A percentile compares a stretch with the other conserved stretches of the same genome.
Conservation (phyloP, 2,888 invertebrate genomes). For the Timema podura region DNA sequence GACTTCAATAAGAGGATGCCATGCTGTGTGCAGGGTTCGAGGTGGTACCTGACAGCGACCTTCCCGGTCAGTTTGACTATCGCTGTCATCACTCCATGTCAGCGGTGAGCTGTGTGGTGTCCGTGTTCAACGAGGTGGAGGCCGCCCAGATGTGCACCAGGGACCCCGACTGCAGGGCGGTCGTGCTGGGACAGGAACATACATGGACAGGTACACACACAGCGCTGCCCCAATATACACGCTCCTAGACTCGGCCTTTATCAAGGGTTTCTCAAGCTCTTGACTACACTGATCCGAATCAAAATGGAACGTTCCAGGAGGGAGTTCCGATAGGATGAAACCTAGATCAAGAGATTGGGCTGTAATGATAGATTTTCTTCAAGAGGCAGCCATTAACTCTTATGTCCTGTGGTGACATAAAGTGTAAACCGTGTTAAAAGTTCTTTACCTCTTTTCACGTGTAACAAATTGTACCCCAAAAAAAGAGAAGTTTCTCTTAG, state of each 20-base stretch:
- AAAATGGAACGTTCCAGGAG: neutral
- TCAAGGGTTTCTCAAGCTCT: no score
- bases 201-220: constrained; percentile 30
- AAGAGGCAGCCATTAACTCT: no score
- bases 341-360: no score
- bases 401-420: no score
- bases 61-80: constrained; percentile 32
- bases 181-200: constrained; percentile 30
- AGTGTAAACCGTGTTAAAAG: no score
- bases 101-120: constrained; percentile 29
- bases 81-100: constrained; percentile 29
- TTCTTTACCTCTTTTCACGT: no score
- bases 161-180: constrained; percentile 29
- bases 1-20: no score
- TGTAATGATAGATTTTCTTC: no score
- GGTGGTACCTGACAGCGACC: constrained; percentile 27
- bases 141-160: constrained; percentile 28
- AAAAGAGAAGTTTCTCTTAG: no score
- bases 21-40: constrained; percentile 26
- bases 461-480: no score
- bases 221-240: neutral
- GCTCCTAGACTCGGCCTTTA: neutral
- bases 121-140: constrained; percentile 30
- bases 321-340: no score
- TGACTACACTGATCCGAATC: no score